A percentile compares a stretch with the other conserved stretches of the same genome.
These are phyloP conservation scores for Microctenopoma lineatum DNA, from an alignment of 2,797 vertebrate genomes.

Conservation along the genomic window DNA sequence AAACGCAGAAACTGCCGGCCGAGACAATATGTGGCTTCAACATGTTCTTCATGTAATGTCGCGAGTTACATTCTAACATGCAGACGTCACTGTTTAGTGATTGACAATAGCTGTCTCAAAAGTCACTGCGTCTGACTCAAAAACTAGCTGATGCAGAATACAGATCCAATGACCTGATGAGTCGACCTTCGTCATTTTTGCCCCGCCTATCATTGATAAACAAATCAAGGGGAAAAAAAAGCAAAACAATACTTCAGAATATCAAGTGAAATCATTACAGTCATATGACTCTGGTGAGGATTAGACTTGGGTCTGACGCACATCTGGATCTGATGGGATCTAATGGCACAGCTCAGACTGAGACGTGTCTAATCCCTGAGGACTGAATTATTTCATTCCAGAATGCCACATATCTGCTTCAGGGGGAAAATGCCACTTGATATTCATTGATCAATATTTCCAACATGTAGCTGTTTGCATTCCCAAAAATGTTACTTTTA, in stretches of 20 bases:
- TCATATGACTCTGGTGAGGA: constrained; percentile 61
- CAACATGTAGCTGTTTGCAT: constrained; percentile 52
- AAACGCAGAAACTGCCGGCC: constrained; percentile 76
- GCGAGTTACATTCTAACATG: constrained; percentile 30
- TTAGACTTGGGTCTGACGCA: constrained; percentile 63
- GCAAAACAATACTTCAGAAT: constrained; percentile 41
- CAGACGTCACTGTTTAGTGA: constrained; percentile 27
- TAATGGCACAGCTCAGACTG: constrained; percentile 76
- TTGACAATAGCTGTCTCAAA: constrained; percentile 16
- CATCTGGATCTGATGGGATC: constrained; percentile 79
- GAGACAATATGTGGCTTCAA: constrained; percentile 53
- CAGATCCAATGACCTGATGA: constrained; percentile 12
- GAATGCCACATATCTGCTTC: constrained; percentile 73
- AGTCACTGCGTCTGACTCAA: constrained; percentile 10
- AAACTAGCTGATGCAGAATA: not conserved
- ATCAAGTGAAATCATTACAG: constrained; percentile 60
- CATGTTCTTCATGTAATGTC: constrained; percentile 49
- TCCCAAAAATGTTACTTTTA: constrained; percentile 60
- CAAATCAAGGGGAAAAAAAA: constrained; percentile 23
- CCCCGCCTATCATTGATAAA: not conserved
- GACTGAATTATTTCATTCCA: constrained; percentile 77
- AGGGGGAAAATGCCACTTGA: constrained; percentile 64
- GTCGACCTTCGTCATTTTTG: constrained; percentile 5
- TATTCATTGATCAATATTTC: constrained; percentile 76
- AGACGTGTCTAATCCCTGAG: constrained; percentile 78